Evolutionary conservation across 2,113 vertebrate genomes (phyloP).

Genomic region (Haliaeetus leucogaster): DNA sequence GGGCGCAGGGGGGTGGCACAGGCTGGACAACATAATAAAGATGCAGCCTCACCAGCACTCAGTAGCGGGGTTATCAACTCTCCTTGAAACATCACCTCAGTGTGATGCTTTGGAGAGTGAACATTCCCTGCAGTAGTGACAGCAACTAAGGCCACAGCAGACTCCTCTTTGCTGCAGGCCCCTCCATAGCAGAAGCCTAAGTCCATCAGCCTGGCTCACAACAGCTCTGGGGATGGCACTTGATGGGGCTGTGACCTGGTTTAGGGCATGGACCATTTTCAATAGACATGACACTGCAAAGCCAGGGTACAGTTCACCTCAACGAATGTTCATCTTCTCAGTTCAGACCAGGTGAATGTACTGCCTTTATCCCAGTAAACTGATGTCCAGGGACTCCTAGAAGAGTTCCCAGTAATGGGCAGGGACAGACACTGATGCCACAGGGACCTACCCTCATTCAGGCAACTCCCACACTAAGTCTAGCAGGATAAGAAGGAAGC

Average conservation of each 20-base stretch:
- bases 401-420: background rate
- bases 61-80: background rate
- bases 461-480: background rate
- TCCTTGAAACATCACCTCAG: background rate
- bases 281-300: background rate
- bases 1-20: fast-evolving
- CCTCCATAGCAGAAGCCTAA: background rate
- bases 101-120: background rate
- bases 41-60: background rate
- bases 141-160: background rate
- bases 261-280: background rate
- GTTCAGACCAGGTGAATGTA: background rate
- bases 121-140: background rate
- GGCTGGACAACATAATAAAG: background rate
- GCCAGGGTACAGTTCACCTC: background rate
- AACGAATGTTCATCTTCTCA: fast-evolving
- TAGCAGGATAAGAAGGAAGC: background rate
- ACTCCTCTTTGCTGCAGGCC: background rate
- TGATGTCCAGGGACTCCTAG: background rate
- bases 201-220: background rate
- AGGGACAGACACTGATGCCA: background rate
- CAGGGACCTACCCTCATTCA: background rate
- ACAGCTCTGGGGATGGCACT: background rate
- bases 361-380: background rate
- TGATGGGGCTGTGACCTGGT: background rate